A percentile compares a stretch with the other conserved stretches of the same genome.
Evolutionary conservation across 2,113 vertebrate genomes (phyloP).

Genomic region (Bothrops jararaca): DNA sequence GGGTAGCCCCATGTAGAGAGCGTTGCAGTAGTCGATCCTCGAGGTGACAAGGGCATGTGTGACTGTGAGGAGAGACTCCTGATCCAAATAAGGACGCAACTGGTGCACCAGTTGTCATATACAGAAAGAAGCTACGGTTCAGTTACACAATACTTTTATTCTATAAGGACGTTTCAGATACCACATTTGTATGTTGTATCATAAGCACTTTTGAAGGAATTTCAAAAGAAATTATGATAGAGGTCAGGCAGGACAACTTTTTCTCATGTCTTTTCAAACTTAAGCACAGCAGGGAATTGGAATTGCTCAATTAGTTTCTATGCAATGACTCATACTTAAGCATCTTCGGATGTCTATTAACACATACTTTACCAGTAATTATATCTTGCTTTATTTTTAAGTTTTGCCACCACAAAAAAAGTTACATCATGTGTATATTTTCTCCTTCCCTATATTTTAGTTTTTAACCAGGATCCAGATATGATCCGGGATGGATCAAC

Average conservation of each 20-base stretch:
- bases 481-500: conserved; percentile 76
- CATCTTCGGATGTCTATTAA: neutral
- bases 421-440: neutral
- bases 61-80: no score
- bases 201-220: neutral
- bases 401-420: neutral
- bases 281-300: neutral
- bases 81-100: no score
- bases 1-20: no score
- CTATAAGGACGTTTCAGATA: neutral
- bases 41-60: no score
- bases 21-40: no score
- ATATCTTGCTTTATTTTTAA: neutral
- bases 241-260: no score
- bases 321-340: neutral
- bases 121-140: neutral
- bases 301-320: neutral
- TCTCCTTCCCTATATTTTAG: conserved; percentile 51
- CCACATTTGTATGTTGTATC: neutral
- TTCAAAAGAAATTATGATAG: neutral
- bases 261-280: neutral
- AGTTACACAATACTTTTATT: neutral
- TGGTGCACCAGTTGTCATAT: no score
- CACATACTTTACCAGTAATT: neutral
- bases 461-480: conserved; percentile 76